Conservation (phyloP, 23 tunicate species). For the Styela plicata region DNA sequence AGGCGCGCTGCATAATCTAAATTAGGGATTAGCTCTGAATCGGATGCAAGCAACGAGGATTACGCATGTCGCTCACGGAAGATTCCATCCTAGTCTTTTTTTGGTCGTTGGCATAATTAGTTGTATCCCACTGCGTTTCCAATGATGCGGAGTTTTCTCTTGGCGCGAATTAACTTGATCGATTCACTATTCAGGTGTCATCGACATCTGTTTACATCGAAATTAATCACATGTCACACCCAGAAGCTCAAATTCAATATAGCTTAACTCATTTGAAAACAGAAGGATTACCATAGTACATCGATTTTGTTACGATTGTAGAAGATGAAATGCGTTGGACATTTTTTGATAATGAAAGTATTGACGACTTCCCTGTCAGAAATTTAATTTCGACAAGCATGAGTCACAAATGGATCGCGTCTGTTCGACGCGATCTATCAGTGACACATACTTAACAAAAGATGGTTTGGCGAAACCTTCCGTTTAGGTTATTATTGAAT, state of each 20-base stretch:
- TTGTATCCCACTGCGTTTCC: neutral
- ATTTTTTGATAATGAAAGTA: too few species aligned
- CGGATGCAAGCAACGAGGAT: neutral
- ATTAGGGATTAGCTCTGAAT: neutral
- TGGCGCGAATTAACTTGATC: neutral
- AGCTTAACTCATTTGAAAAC: neutral
- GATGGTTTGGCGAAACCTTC: too few species aligned
- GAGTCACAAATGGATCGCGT: too few species aligned
- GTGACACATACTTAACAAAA: too few species aligned
- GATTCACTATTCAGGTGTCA: neutral
- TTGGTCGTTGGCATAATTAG: neutral
- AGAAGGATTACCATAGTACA: neutral
- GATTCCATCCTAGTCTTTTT: neutral
- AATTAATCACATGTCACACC: neutral
- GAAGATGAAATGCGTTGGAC: too few species aligned
- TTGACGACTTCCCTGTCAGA: too few species aligned
- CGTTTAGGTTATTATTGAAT: too few species aligned
- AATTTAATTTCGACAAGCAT: too few species aligned
- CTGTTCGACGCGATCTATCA: too few species aligned
- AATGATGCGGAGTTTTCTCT: neutral
- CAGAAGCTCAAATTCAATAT: neutral
- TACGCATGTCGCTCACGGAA: neutral
- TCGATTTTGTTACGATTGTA: neutral
- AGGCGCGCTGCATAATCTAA: neutral
- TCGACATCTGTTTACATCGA: neutral